phyloP scores from a whole-genome alignment of 2,888 invertebrate species.

The Caenorhabditis sinica region DNA sequence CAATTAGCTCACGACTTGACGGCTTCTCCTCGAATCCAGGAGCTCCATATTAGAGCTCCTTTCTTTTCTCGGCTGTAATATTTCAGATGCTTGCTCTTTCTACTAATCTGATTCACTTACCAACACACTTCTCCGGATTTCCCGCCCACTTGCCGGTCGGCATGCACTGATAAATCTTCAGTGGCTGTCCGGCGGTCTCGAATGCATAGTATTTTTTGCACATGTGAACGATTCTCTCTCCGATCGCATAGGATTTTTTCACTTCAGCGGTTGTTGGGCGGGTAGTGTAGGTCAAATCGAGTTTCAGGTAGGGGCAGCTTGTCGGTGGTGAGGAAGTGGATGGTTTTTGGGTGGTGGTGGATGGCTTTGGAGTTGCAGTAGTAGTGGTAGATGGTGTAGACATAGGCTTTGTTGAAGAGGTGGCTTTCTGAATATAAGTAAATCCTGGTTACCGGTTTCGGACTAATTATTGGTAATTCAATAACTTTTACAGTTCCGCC shows the following conservation, averaged over 20 bases:
- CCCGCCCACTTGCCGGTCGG: constrained; percentile 5
- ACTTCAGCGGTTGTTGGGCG: constrained; percentile 12
- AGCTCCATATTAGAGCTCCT: not conserved
- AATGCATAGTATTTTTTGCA: constrained; percentile 12
- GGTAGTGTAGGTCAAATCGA: not conserved
- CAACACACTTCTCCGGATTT: constrained; percentile 13
- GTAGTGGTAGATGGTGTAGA: too few relatives aligned
- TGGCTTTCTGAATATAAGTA: constrained; percentile 13
- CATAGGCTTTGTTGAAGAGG: not conserved
- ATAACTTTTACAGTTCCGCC: too few relatives aligned
- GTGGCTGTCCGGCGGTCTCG: constrained; percentile 20
- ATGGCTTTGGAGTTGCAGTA: too few relatives aligned
- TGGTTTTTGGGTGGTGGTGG: too few relatives aligned
- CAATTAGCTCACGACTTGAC: too few relatives aligned
- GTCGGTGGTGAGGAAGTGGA: not conserved
- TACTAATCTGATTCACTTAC: not conserved
- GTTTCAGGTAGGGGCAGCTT: not conserved
- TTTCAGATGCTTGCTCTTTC: not conserved
- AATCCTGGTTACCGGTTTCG: constrained; percentile 29
- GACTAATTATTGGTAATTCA: too few relatives aligned
- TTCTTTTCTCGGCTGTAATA: not conserved
- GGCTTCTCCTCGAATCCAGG: too few relatives aligned
- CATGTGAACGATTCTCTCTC: constrained; percentile 7
- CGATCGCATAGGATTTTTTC: constrained; percentile 12
- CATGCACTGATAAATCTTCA: constrained; percentile 26